These are phyloP conservation scores for Hanleya hanleyi DNA, from an alignment of 2,888 invertebrate species.

Conservation along the genomic window DNA sequence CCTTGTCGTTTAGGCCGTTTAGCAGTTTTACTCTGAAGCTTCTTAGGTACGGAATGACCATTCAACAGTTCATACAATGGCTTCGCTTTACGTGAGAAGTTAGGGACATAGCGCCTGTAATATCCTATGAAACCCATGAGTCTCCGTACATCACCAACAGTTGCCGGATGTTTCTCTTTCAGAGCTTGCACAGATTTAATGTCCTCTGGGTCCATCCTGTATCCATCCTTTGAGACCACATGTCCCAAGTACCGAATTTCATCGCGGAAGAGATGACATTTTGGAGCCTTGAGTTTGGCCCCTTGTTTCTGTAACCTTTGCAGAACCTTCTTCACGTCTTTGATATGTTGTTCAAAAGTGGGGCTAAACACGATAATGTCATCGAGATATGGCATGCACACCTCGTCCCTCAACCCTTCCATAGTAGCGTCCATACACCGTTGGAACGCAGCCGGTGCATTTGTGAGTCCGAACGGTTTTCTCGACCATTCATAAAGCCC, in stretches of 20 bases:
- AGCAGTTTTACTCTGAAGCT: not conserved
- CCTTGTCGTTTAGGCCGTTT: not conserved
- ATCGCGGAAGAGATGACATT: not conserved
- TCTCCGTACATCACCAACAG: slow-evolving; percentile 2
- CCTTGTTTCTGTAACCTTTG: not conserved
- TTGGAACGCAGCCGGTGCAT: slow-evolving; percentile 22
- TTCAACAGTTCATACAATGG: slow-evolving; percentile 5
- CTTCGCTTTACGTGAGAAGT: slow-evolving; percentile 11
- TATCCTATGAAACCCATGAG: slow-evolving; percentile 11
- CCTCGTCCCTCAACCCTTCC: slow-evolving; percentile 12
- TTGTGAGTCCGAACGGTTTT: slow-evolving; percentile 31
- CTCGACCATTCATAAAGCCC: slow-evolving; percentile 30
- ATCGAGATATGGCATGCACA: slow-evolving; percentile 15
- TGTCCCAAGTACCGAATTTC: not conserved
- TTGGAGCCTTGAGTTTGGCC: not conserved
- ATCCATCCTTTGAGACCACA: slow-evolving; percentile 5
- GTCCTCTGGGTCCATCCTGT: slow-evolving; percentile 4
- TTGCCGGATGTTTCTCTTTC: not conserved
- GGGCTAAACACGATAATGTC: not conserved
- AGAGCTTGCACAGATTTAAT: not conserved
- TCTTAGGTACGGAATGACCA: not conserved
- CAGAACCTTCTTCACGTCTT: not conserved
- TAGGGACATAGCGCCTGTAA: not conserved
- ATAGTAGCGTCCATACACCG: slow-evolving; percentile 12
- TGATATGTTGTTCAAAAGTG: not conserved